These are phyloP conservation scores for Fregata magnificens DNA, from an alignment of 2,113 vertebrate genomes.

Conservation along the genomic window DNA sequence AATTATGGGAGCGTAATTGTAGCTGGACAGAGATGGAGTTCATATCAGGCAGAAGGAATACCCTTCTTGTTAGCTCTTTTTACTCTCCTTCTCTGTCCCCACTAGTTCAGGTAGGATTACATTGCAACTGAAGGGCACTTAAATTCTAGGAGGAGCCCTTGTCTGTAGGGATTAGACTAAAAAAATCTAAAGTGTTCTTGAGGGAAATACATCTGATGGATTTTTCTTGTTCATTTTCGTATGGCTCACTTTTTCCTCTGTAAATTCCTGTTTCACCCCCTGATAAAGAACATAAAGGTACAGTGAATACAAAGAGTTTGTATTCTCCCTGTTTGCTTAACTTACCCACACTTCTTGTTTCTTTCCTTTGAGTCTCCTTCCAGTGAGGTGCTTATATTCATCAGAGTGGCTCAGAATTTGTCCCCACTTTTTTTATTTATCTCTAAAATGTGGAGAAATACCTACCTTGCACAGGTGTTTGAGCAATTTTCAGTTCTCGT, in stretches of 20 bases:
- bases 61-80: not conserved
- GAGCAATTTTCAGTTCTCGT: not conserved
- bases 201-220: not conserved
- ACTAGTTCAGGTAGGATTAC: not conserved
- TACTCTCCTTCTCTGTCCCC: not conserved
- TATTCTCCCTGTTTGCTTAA: not conserved
- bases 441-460: not conserved
- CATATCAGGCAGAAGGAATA: not conserved
- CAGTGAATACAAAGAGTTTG: not conserved
- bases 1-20: not conserved
- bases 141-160: not conserved
- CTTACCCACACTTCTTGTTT: not conserved
- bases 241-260: not conserved
- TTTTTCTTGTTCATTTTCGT: not conserved
- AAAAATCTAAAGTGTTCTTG: not conserved
- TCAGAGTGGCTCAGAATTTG: not conserved
- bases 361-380: fast-evolving
- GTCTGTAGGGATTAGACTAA: not conserved
- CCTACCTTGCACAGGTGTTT: not conserved
- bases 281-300: not conserved
- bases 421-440: not conserved
- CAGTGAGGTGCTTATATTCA: not conserved
- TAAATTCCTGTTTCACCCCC: not conserved
- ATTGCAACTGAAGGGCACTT: not conserved
- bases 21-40: not conserved